Evolutionary conservation across 2,113 vertebrate genomes (phyloP).

Genomic region (Alexandromys fortis): DNA sequence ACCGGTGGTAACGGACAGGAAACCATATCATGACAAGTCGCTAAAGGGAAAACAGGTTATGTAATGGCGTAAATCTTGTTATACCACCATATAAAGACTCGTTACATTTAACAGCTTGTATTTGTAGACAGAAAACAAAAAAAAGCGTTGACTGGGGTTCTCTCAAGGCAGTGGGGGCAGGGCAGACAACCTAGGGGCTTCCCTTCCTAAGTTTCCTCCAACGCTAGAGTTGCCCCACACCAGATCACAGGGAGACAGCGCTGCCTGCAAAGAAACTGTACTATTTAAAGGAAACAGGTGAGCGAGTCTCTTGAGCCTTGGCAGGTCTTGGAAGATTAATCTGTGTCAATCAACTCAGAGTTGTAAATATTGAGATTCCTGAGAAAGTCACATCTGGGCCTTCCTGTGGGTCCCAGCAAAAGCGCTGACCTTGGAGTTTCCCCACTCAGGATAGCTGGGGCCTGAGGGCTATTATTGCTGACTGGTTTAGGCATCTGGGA

Average conservation of each 20-base stretch:
- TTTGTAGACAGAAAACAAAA: slow-evolving; percentile 29
- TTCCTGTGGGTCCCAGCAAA: background rate
- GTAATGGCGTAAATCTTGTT: background rate
- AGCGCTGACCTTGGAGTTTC: background rate
- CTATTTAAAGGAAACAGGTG: slow-evolving; percentile 10
- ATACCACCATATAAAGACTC: background rate
- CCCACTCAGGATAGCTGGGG: background rate
- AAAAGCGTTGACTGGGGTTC: background rate
- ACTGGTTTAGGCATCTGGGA: background rate
- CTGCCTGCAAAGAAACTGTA: background rate
- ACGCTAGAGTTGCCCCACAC: background rate
- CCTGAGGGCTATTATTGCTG: background rate
- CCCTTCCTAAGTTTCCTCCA: background rate
- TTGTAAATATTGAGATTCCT: background rate
- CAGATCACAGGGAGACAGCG: background rate
- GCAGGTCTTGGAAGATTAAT: background rate
- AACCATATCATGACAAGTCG: background rate
- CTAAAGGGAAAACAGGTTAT: slow-evolving; percentile 24
- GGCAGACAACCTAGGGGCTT: background rate
- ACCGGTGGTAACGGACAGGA: slow-evolving; percentile 44
- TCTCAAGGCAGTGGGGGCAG: background rate
- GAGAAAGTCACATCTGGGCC: background rate
- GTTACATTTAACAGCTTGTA: background rate
- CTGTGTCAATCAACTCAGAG: background rate
- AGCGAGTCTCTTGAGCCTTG: background rate